phyloP scores from a whole-genome alignment of 2,888 invertebrate species.

The Diaphora mendica region DNA sequence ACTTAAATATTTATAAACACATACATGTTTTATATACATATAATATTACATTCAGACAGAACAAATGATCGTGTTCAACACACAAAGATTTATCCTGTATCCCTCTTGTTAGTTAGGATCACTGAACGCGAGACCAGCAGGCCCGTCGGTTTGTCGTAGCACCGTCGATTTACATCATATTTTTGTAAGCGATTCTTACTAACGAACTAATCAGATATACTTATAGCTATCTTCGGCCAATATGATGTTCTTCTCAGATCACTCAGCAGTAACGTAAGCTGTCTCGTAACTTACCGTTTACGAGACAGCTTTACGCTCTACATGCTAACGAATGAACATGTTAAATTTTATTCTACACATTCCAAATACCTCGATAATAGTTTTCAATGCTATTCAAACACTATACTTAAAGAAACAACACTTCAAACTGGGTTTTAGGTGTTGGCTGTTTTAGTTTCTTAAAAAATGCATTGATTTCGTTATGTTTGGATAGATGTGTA shows the following conservation, averaged over 20 bases:
- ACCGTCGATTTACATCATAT: background rate
- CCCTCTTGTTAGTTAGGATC: no score
- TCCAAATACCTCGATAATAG: constrained; percentile 2
- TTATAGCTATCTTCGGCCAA: background rate
- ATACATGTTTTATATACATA: no score
- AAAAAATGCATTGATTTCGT: background rate
- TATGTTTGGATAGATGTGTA: background rate
- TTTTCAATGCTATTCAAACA: constrained; percentile 1
- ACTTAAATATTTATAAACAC: no score
- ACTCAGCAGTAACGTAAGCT: background rate
- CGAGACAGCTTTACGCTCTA: constrained; percentile 3
- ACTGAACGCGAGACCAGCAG: no score
- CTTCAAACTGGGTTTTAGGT: background rate
- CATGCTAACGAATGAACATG: background rate
- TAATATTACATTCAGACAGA: no score
- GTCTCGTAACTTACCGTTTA: constrained; percentile 9
- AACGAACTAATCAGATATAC: background rate
- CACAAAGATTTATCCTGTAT: no score
- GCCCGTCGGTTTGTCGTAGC: background rate
- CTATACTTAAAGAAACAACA: background rate
- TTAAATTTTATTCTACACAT: constrained; percentile 1
- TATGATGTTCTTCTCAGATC: background rate
- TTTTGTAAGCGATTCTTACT: background rate
- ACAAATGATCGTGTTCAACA: no score
- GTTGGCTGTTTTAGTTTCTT: background rate